Evolutionary conservation across 2,797 vertebrate genomes (phyloP), one percentile per base, ranked within the genome.

Genomic region (Chelonia mydas): DNA sequence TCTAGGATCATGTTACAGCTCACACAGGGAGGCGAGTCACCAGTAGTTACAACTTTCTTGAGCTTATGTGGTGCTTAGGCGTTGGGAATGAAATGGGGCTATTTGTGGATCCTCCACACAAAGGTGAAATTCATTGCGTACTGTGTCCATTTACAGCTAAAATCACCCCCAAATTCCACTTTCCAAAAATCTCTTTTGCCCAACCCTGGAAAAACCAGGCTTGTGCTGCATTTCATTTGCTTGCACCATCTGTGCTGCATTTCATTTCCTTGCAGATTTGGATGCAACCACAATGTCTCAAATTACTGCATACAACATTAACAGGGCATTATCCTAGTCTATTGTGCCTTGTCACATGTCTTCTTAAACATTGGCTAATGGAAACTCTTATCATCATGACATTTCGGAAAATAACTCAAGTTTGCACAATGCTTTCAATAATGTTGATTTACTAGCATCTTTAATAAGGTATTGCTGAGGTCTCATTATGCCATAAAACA

Each of bases 401-500:
- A 93, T 86, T 94, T 94, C 85, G 51, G 57, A 94, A 97, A 95
- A 91, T 89, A 93, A 96, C 81, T 93, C 76, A 86, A 68, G 59
- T 88, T 80, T 90, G 9, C 37, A 28, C 16, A 15, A 45, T 93
- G 55, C 47, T 93, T 94, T 95, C 95, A 89, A 49, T 90, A 91
- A 84, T 55, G 7, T 76, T 95, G 92, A 96, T 95, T 96, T 94
- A 90, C 86, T 61, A 25, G 49, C 49, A 4, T 59, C 33, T 96
- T 96, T 95, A 96, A 87, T 87, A 79, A 79, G 37, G 79, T 76
- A 89, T 68, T 65, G 27, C 81, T 92, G 65, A 89, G 54, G 11
- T 84, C 79, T 96, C 77, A 83, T 95, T 88, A 90, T 81, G 15
- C 91, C 81, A 74, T 96, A 89, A 97, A 96, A 31, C 82, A 91